Evolutionary conservation across 2,888 invertebrate genomes (phyloP).

Genomic region (Chymomyza caudatula): DNA sequence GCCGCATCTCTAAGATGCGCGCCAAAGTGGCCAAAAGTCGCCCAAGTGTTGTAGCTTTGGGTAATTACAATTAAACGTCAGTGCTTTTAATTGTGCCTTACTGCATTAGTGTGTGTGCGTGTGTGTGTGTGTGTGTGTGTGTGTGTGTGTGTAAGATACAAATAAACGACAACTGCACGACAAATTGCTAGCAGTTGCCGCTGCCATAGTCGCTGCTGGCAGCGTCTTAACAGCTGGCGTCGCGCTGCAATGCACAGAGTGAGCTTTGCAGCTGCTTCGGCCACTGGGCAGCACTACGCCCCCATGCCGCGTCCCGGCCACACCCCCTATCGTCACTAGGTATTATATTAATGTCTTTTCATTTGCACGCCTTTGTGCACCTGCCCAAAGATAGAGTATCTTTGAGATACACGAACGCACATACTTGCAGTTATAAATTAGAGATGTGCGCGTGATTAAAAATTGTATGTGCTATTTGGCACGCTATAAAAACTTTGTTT

Average conservation of each 20-base stretch:
- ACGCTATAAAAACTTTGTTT: too few species aligned
- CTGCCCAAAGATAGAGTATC: conserved; percentile 38
- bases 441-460: not conserved
- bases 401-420: too few species aligned
- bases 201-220: conserved; percentile 7
- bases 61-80: conserved; percentile 70
- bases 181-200: conserved; percentile 62
- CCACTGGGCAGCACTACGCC: not conserved
- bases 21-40: conserved; percentile 1
- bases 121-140: conserved; percentile 15
- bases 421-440: not conserved
- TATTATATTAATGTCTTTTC: conserved; percentile 45
- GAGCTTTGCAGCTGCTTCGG: not conserved
- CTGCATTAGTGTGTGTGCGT: conserved; percentile 2
- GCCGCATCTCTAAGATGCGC: conserved; percentile 62
- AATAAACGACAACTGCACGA: conserved; percentile 59
- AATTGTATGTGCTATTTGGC: not conserved
- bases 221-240: conserved; percentile 26
- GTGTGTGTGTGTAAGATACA: conserved; percentile 36
- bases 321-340: not conserved
- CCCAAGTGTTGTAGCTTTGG: conserved; percentile 43
- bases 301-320: not conserved
- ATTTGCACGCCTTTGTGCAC: conserved; percentile 41
- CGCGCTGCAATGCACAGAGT: conserved; percentile 53
- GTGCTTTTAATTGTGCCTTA: conserved; percentile 54